phyloP scores from a whole-genome alignment of 2,797 vertebrate species.

The Rhinophrynus dorsalis region DNA sequence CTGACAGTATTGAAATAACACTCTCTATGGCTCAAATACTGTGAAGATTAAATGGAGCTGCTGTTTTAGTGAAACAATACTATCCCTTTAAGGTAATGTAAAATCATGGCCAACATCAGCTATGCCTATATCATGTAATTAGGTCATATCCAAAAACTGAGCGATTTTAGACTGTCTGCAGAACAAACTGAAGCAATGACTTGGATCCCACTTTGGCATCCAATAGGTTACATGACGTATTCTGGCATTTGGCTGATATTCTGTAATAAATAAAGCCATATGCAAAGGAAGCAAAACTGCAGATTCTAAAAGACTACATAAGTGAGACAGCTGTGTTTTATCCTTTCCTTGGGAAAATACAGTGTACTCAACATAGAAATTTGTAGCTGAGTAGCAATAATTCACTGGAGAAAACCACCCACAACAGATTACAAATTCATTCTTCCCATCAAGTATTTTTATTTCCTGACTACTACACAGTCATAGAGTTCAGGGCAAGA shows the following conservation, averaged over 20 bases:
- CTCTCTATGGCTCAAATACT: too few relatives aligned
- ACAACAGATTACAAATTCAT: constrained; percentile 34
- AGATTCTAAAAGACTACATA: constrained; percentile 18
- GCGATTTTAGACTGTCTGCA: too few relatives aligned
- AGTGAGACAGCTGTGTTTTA: constrained; percentile 39
- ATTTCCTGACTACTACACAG: constrained; percentile 5
- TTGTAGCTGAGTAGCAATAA: constrained; percentile 39
- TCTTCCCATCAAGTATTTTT: constrained; percentile 33
- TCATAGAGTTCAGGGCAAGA: constrained; percentile 23
- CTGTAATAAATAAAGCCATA: neutral
- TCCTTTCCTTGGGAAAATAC: constrained; percentile 43
- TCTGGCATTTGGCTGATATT: constrained; percentile 13
- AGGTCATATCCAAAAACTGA: too few relatives aligned
- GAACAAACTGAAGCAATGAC: too few relatives aligned
- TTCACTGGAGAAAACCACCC: constrained; percentile 50
- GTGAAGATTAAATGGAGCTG: too few relatives aligned
- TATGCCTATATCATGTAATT: too few relatives aligned
- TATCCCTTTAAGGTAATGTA: too few relatives aligned
- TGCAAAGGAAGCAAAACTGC: neutral
- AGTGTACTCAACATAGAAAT: constrained; percentile 24
- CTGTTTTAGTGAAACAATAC: too few relatives aligned
- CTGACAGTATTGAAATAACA: too few relatives aligned
- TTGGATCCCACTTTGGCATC: too few relatives aligned
- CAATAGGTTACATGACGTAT: neutral
- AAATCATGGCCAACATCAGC: too few relatives aligned